Percentiles rank a stretch among this genome's conserved stretches.
Conservation (phyloP, 2,888 invertebrate species). For the Temnothorax ravouxi region DNA sequence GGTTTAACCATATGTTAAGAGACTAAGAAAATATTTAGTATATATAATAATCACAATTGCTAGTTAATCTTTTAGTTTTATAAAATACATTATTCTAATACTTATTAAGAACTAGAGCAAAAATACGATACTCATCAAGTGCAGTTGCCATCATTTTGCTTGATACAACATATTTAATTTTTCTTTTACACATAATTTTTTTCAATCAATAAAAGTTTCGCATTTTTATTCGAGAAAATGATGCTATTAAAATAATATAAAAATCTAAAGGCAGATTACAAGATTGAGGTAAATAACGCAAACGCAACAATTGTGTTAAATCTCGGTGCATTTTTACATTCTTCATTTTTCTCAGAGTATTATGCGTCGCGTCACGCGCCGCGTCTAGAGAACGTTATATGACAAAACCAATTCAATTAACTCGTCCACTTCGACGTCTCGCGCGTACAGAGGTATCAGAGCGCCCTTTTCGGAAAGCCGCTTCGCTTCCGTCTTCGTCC, state of each 20-base stretch:
- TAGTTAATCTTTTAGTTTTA: not conserved
- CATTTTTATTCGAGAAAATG: not conserved
- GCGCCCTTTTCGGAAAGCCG: constrained; percentile 38
- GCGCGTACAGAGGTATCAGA: constrained; percentile 46
- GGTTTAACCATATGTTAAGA: not conserved
- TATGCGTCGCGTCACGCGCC: not conserved
- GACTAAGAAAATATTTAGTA: not conserved
- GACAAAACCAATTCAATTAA: constrained; percentile 59
- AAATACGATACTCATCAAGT: not conserved
- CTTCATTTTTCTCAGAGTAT: constrained; percentile 21
- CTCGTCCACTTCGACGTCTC: constrained; percentile 53
- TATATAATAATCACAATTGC: not conserved
- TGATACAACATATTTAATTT: not conserved
- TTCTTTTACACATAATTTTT: not conserved
- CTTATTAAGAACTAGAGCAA: not conserved
- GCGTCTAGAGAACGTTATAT: not conserved
- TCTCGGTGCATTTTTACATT: constrained; percentile 5
- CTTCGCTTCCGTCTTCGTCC: constrained; percentile 48
- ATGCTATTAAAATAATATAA: not conserved
- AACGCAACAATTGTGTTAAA: not conserved
- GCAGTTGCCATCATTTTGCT: not conserved
- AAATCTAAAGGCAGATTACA: not conserved
- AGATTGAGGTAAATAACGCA: not conserved
- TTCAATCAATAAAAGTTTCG: not conserved
- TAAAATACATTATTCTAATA: not conserved